phyloP scores from a whole-genome alignment of 1,140 invertebrate genomes.

The Tigriopus japonicus region DNA sequence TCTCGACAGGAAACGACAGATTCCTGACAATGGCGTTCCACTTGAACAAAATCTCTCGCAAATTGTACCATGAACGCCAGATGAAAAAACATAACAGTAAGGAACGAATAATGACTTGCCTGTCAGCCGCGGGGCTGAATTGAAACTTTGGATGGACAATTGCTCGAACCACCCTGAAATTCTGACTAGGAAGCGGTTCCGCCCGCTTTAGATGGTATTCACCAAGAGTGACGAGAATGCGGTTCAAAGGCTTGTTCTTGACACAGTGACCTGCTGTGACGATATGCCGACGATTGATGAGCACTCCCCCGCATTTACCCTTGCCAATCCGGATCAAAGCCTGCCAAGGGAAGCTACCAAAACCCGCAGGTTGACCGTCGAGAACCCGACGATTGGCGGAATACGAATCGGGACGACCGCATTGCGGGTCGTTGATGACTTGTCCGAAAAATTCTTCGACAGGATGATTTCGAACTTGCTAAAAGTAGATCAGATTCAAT shows the following conservation, averaged over 20 bases:
- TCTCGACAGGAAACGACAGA: no score
- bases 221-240: constrained; percentile 67
- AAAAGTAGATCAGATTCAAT: no score
- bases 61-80: no score
- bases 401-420: not conserved
- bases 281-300: constrained; percentile 76
- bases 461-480: no score
- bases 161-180: not conserved
- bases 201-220: constrained; percentile 39
- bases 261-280: constrained; percentile 93
- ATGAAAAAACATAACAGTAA: not conserved
- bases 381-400: constrained; percentile 10
- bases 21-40: no score
- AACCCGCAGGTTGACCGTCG: constrained; percentile 32
- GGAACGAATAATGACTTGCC: constrained; percentile 34
- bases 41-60: no score
- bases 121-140: constrained; percentile 56
- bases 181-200: constrained; percentile 6
- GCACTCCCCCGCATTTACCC: constrained; percentile 77
- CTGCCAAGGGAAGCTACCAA: constrained; percentile 86
- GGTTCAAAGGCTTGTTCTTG: constrained; percentile 7
- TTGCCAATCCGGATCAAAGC: constrained; percentile 57
- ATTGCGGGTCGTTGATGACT: constrained; percentile 11
- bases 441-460: not conserved
- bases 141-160: constrained; percentile 73